Base-by-base conservation (phyloP, 2,888 invertebrate species). In the Stomorhina lunata region DNA sequence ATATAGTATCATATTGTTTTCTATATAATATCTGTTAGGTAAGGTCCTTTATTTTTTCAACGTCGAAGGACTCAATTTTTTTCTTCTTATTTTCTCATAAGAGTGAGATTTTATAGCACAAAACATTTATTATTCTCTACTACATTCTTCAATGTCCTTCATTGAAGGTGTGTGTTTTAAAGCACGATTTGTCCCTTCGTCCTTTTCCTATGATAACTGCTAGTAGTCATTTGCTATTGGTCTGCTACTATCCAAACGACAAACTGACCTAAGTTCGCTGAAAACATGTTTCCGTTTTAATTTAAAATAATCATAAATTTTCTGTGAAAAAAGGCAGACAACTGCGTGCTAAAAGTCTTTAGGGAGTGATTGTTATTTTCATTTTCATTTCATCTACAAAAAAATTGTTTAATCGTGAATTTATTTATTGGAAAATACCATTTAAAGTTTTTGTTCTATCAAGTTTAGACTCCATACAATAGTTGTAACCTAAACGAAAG, bases 251-350 rank as follows among this genome's bases (percentile, higher is more conserved):
- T 29, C 40, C 37, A 55, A 55, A 73, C 53, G 53, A 59, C 32
- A 53, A n/a, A 72, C 45, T 59, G 48, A 61, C 61, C 71, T 65
- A 25, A 73, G 68, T 80, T 85, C 85, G 88, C 82, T 88, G 86
- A 88, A 89, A 89, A 88, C 88, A 88, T 88, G 88, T 88, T 90
- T 89, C 89, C 90, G 88, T 90, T 90, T 90, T 90, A 90, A 90
- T 90, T 90, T 90, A 90, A 90, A 90, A 90, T 90, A 89, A 88
- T 89, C 90, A 90, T 90, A 90, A 90, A 90, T 90, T 90, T 89
- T 88, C 86, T 71, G 25, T 48, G 20, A 65, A 68, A 78, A 53
- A n/a, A n/a, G n/a, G n/a, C 48, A 57, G 69, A 75, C 68, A 78
- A 75, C 73, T 78, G 73, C 69, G 68, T 81, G 73, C 57, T 59